These are phyloP conservation scores for Potorous gilbertii DNA, from an alignment of 2,797 vertebrate genomes.

Conservation along the genomic window DNA sequence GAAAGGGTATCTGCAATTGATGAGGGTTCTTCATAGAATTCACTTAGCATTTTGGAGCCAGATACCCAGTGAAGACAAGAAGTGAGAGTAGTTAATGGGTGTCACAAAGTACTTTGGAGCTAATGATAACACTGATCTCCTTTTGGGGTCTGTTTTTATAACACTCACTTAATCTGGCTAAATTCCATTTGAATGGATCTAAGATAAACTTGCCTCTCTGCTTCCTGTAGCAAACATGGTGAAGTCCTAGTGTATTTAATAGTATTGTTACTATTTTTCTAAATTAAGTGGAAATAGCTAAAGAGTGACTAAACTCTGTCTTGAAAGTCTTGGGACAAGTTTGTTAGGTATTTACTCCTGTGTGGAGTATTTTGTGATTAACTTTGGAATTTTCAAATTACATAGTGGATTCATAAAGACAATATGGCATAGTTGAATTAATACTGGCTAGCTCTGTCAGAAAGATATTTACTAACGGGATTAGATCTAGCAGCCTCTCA, in stretches of 20 bases:
- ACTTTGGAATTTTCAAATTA: slow-evolving; percentile 30
- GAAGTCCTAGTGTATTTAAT: background rate
- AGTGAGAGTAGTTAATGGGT: background rate
- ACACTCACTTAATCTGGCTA: background rate
- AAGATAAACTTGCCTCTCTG: background rate
- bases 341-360: slow-evolving; percentile 39
- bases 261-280: background rate
- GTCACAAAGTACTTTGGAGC: background rate
- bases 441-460: background rate
- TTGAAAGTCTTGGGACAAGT: background rate
- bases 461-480: background rate
- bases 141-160: background rate
- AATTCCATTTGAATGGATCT: background rate
- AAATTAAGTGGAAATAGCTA: slow-evolving; percentile 2
- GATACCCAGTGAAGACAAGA: background rate
- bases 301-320: slow-evolving; percentile 37
- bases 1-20: background rate
- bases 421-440: slow-evolving; percentile 44
- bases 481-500: background rate
- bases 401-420: background rate
- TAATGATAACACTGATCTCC: background rate
- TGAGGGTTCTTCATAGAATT: background rate
- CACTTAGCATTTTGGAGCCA: background rate
- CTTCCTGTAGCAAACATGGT: background rate
- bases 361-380: slow-evolving; percentile 48